phyloP scores from a whole-genome alignment of 2,797 vertebrate species.

The Huso huso region DNA sequence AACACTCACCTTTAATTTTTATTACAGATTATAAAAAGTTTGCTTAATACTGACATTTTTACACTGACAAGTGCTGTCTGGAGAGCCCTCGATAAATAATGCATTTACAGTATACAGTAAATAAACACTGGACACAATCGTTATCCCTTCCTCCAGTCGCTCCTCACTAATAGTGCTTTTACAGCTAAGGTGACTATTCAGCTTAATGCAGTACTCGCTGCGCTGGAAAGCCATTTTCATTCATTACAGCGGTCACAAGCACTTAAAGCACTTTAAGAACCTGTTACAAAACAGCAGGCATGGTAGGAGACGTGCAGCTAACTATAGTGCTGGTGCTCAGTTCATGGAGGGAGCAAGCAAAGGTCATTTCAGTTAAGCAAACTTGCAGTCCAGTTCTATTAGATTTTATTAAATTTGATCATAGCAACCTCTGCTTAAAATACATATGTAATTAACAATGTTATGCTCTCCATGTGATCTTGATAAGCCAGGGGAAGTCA shows the following conservation, averaged over 20 bases:
- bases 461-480: constrained; percentile 12
- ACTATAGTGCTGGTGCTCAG: constrained; percentile 42
- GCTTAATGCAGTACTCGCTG: constrained; percentile 83
- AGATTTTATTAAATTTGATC: constrained; percentile 41
- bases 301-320: constrained; percentile 46
- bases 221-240: constrained; percentile 91
- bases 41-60: constrained; percentile 87
- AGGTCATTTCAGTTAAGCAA: constrained; percentile 45
- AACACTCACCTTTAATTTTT: constrained; percentile 83
- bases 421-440: constrained; percentile 24
- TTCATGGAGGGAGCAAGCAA: constrained; percentile 49
- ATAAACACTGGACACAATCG: constrained; percentile 90
- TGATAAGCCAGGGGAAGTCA: not conserved
- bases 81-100: constrained; percentile 95
- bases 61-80: constrained; percentile 87
- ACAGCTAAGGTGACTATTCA: constrained; percentile 97
- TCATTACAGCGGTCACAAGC: constrained; percentile 96
- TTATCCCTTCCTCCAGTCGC: constrained; percentile 84
- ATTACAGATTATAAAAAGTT: constrained; percentile 79
- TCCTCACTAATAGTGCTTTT: constrained; percentile 83
- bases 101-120: constrained; percentile 97
- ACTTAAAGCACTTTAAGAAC: constrained; percentile 98
- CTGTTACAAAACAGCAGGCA: constrained; percentile 72
- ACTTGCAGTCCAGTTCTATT: constrained; percentile 38
- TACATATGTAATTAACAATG: constrained; percentile 19